phyloP scores from a whole-genome alignment of 2,797 vertebrate species.

The Eurystomus glaucurus region DNA sequence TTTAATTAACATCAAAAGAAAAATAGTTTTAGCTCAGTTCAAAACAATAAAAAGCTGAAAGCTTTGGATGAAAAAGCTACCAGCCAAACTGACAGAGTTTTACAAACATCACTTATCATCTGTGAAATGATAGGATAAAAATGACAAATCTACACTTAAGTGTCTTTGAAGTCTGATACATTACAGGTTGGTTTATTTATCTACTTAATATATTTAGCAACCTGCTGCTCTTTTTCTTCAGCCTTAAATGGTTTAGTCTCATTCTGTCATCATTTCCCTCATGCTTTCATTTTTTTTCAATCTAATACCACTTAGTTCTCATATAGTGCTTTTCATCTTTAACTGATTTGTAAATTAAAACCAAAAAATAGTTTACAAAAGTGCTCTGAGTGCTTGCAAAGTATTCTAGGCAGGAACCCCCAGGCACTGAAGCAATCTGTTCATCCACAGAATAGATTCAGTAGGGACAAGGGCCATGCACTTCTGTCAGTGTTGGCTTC shows the following conservation, averaged over 20 bases:
- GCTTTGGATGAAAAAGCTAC: conserved; percentile 12
- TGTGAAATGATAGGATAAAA: conserved; percentile 25
- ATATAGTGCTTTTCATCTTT: background rate
- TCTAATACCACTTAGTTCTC: background rate
- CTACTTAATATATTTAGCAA: background rate
- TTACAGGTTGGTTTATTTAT: conserved; percentile 31
- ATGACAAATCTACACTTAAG: conserved; percentile 34
- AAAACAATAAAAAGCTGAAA: conserved; percentile 36
- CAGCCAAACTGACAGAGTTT: background rate
- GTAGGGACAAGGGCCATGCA: background rate
- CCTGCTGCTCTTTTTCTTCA: conserved; percentile 29
- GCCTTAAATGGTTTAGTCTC: conserved; percentile 20
- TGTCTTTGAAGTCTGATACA: conserved; percentile 38
- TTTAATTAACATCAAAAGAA: conserved; percentile 66
- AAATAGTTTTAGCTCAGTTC: conserved; percentile 24
- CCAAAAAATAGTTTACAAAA: background rate
- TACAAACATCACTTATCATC: conserved; percentile 26
- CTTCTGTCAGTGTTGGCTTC: background rate
- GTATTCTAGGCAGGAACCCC: background rate
- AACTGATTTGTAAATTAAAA: background rate
- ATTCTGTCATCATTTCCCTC: background rate
- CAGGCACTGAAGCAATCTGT: background rate
- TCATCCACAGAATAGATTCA: background rate
- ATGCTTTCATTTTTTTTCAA: background rate
- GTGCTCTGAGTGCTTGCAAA: background rate